Base-by-base conservation (phyloP, 2,888 invertebrate species). In the Gymnoscelis rufifasciata region DNA sequence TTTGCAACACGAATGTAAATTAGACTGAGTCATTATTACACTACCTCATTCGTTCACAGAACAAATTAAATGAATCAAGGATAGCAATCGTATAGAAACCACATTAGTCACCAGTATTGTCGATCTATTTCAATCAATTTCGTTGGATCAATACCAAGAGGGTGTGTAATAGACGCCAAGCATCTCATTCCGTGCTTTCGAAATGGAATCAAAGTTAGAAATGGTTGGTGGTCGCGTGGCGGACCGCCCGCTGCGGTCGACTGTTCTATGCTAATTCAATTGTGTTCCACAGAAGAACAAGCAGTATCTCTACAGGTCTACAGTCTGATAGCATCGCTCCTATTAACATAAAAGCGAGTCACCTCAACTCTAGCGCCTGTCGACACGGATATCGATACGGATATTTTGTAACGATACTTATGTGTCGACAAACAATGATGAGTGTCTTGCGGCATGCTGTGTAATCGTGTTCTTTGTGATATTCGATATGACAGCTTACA, bases 261-360 rank as follows among this genome's bases (percentile, higher is more conserved):
- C 69, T 67, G 70, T 63, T 72, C 84, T 83, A 87, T 87, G 88
- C 84, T 88, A 88, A 88, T 88, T 87, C 87, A 87, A 86, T 87
- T 87, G 87, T 87, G 78, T 81, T 74, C 44, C 48, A 48, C 48
- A 43, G 48, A 39, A 36, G 14, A 36, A 27, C 19, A 29, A 38
- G 30, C 43, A 43, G 48, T 48, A 26, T 43, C 28, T 42, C 26
- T 31, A n/a, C n/a, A n/a, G 30, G 28, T 42, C 14, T 41, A 71
- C 71, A 73, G 73, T 72, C 68, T 64, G 78, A 87, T 86, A 83
- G 68, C 70, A 79, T 82, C 83, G 64, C 74, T 68, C 68, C 79
- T 73, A 88, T 88, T 87, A 88, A 82, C 87, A 88, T 87, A 87
- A 84, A 83, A 84, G 76, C 83, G 80, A 87, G 83, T 87, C 86